phyloP scores from a whole-genome alignment of 2,888 invertebrate species.

The Cephonodes hylas region DNA sequence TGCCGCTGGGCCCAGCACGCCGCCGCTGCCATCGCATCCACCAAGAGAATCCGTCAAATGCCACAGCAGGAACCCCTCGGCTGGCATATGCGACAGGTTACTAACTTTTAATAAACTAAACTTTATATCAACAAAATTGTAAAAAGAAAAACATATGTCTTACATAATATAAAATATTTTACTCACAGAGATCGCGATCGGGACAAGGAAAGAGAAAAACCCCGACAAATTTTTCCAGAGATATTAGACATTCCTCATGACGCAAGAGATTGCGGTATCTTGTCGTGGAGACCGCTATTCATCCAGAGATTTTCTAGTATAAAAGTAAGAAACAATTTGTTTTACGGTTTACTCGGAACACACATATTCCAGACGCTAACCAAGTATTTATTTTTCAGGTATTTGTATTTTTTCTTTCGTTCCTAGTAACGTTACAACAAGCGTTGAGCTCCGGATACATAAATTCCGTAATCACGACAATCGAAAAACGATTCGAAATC shows the following conservation, averaged over 20 bases:
- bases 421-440: constrained; percentile 94
- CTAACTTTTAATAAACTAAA: too few species aligned
- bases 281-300: constrained; percentile 91
- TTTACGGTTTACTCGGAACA: background rate
- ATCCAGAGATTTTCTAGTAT: constrained; percentile 95
- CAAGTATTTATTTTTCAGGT: constrained; percentile 81
- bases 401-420: constrained; percentile 93
- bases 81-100: constrained; percentile 86
- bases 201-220: constrained; percentile 82
- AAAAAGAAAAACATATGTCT: background rate
- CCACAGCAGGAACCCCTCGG: constrained; percentile 91
- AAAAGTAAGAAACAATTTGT: constrained; percentile 80
- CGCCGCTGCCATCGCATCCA: constrained; percentile 60
- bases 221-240: constrained; percentile 80
- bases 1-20: constrained; percentile 73
- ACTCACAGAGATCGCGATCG: constrained; percentile 69
- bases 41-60: constrained; percentile 82
- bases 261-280: constrained; percentile 92
- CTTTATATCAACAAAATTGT: background rate
- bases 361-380: background rate
- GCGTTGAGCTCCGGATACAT: constrained; percentile 95
- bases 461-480: constrained; percentile 97
- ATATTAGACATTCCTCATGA: constrained; percentile 85
- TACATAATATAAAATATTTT: background rate
- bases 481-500: constrained; percentile 97